A percentile compares a stretch with the other conserved stretches of the same genome.
Conservation (phyloP, 2,797 vertebrate species). For the Botia almorhae region DNA sequence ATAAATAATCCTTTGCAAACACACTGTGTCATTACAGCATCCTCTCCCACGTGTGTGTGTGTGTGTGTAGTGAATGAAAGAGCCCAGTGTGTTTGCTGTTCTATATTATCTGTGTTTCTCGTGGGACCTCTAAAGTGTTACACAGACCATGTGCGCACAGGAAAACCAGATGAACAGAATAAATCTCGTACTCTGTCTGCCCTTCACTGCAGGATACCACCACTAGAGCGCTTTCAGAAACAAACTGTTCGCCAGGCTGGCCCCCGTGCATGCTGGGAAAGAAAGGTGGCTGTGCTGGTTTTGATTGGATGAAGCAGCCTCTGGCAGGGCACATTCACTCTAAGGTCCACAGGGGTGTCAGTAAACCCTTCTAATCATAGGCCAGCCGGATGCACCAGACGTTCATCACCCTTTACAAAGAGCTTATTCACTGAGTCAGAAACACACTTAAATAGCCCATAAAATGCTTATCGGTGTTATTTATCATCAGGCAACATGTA, state of each 20-base stretch:
- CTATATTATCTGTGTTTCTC: slow-evolving; percentile 66
- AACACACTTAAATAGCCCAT: neutral
- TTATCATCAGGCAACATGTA: slow-evolving; percentile 24
- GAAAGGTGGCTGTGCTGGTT: slow-evolving; percentile 8
- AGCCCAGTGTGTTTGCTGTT: slow-evolving; percentile 68
- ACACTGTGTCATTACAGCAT: slow-evolving; percentile 7
- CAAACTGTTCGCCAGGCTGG: slow-evolving; percentile 38
- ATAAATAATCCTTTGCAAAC: slow-evolving; percentile 14
- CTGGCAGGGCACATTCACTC: slow-evolving; percentile 18
- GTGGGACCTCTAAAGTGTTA: slow-evolving; percentile 68
- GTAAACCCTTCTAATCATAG: slow-evolving; percentile 37
- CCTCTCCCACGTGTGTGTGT: neutral
- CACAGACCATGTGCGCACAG: slow-evolving; percentile 66
- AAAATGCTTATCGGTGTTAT: slow-evolving; percentile 22
- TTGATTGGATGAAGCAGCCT: slow-evolving; percentile 40
- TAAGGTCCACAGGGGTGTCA: slow-evolving; percentile 37
- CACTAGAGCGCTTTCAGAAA: slow-evolving; percentile 63
- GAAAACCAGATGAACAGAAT: slow-evolving; percentile 77
- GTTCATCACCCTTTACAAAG: slow-evolving; percentile 43
- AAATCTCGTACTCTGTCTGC: slow-evolving; percentile 68
- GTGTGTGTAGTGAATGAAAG: slow-evolving; percentile 61
- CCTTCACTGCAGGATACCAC: slow-evolving; percentile 71
- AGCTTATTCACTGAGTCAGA: slow-evolving; percentile 22
- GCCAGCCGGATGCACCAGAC: slow-evolving; percentile 15
- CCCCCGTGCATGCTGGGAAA: slow-evolving; percentile 35